Evolutionary conservation across 2,888 invertebrate species (phyloP).

Genomic region (Calameuta pallipes): DNA sequence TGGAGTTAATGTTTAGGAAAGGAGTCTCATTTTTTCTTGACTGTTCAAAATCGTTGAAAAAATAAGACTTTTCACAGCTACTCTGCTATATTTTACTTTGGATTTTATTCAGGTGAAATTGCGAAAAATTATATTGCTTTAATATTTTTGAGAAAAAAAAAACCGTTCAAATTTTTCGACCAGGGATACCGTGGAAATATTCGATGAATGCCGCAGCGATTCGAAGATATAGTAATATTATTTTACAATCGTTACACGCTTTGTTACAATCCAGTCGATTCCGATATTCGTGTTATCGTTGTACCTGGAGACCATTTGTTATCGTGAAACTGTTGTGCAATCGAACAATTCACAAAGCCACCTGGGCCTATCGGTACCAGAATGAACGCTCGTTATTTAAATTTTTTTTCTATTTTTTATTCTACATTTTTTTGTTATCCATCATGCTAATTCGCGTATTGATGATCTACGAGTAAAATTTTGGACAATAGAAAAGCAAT

Average conservation of each 20-base stretch:
- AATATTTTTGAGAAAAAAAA: too few relatives aligned
- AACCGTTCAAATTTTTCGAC: too few relatives aligned
- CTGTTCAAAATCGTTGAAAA: too few relatives aligned
- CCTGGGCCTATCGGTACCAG: neutral
- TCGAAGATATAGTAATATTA: neutral
- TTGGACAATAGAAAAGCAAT: neutral
- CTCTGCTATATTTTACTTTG: too few relatives aligned
- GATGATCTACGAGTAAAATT: neutral
- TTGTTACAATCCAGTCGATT: neutral
- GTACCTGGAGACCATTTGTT: neutral
- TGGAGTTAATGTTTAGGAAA: too few relatives aligned
- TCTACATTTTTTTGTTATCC: neutral
- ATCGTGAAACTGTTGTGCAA: neutral
- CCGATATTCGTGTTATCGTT: neutral
- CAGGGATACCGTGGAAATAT: neutral
- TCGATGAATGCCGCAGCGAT: neutral
- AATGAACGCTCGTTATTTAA: neutral
- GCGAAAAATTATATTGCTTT: too few relatives aligned
- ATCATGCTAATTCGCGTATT: neutral
- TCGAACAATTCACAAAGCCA: neutral
- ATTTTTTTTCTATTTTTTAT: neutral
- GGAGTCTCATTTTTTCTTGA: too few relatives aligned
- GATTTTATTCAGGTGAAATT: too few relatives aligned
- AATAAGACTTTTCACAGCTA: too few relatives aligned
- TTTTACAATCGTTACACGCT: neutral